Base-by-base conservation (phyloP, 2,888 invertebrate genomes). In the Villa cingulata region DNA sequence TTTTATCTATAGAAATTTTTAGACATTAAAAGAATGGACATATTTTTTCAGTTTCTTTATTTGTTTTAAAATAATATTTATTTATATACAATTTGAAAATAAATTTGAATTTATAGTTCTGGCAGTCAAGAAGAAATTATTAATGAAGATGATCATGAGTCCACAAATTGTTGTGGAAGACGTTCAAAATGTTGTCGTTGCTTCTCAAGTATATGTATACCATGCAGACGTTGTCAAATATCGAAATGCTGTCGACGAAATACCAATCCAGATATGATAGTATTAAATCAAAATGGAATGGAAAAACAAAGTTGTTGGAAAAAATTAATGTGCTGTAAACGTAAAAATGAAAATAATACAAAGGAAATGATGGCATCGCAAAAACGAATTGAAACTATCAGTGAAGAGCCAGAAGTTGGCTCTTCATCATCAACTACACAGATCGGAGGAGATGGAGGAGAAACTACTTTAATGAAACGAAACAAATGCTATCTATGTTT, bases 21-120 rank as follows among this genome's bases (percentile, higher is more conserved):
- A n/a, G n/a, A n/a, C n/a, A n/a, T n/a, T n/a, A n/a, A n/a, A n/a
- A n/a, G n/a, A n/a, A n/a, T n/a, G n/a, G n/a, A n/a, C n/a, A n/a
- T n/a, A n/a, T n/a, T n/a, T n/a, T n/a, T n/a, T n/a, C n/a, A n/a
- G n/a, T n/a, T n/a, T n/a, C n/a, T n/a, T n/a, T n/a, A n/a, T n/a
- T n/a, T n/a, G n/a, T n/a, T n/a, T n/a, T n/a, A n/a, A n/a, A n/a
- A n/a, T n/a, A n/a, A n/a, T n/a, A n/a, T n/a, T n/a, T n/a, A n/a
- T n/a, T n/a, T n/a, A n/a, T n/a, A n/a, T n/a, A n/a, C n/a, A n/a
- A n/a, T n/a, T n/a, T n/a, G n/a, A n/a, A n/a, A n/a, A 88, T 81
- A 1, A 95, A 95, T 23, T 23, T 23, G 23, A 23, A 66, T 76
- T 96, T 36, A 62, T 63, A 56, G 62, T 39, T 48, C 59, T 45